Conservation (phyloP, 2,797 vertebrate genomes). For the Melanitta fusca region DNA sequence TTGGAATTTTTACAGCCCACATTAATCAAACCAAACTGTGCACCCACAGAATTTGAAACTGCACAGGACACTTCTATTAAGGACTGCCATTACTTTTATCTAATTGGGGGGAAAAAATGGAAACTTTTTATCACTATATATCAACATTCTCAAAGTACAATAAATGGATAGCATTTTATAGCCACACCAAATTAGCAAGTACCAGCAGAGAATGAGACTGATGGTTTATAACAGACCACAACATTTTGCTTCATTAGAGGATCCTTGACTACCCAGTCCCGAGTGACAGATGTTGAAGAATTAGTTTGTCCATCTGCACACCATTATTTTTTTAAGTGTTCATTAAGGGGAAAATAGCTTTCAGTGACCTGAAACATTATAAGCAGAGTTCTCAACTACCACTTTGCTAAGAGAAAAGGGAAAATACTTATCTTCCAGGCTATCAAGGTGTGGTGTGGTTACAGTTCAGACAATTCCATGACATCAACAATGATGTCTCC, state of each 20-base stretch:
- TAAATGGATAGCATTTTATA: background rate
- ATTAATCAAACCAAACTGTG: background rate
- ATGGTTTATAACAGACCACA: background rate
- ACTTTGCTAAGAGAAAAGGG: slow-evolving; percentile 11
- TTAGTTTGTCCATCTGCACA: background rate
- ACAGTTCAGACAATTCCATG: slow-evolving; percentile 6
- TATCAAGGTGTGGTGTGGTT: background rate
- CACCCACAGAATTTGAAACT: background rate
- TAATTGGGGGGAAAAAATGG: background rate
- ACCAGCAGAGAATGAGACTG: background rate
- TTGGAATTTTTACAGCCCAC: background rate
- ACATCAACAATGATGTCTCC: background rate
- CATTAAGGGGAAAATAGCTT: background rate
- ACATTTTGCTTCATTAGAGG: background rate
- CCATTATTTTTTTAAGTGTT: background rate
- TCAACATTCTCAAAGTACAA: background rate
- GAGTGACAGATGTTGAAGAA: background rate
- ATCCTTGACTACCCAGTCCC: background rate
- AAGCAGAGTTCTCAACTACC: slow-evolving; percentile 19
- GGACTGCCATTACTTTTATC: slow-evolving; percentile 21
- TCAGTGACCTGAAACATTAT: background rate
- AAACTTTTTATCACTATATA: slow-evolving; percentile 32
- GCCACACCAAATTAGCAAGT: background rate
- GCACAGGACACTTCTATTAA: background rate
- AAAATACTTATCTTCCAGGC: background rate